Conservation (phyloP, 2,797 vertebrate species). For the Phyllotis vaccarum region DNA sequence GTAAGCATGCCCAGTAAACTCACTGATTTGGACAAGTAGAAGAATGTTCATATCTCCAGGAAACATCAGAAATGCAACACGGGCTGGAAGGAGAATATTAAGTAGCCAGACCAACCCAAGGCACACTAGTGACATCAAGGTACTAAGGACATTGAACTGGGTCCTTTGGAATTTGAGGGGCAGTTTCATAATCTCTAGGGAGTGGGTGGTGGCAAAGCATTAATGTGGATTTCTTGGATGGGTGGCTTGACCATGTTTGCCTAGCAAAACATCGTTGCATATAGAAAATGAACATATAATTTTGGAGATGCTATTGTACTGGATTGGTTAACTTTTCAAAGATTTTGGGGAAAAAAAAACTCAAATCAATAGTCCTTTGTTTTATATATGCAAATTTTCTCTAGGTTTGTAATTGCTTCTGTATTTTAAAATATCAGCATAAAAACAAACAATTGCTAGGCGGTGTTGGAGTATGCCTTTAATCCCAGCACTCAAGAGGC, state of each 20-base stretch:
- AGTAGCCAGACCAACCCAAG: background rate
- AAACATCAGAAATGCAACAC: background rate
- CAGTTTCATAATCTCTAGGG: background rate
- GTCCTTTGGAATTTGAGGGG: background rate
- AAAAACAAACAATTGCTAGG: background rate
- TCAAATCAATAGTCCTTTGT: background rate
- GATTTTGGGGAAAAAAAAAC: background rate
- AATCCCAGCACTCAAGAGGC: background rate
- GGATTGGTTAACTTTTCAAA: background rate
- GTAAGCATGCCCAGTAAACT: background rate
- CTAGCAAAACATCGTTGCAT: background rate
- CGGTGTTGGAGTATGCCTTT: background rate
- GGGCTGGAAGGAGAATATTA: background rate
- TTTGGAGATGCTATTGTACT: background rate
- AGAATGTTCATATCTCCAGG: background rate
- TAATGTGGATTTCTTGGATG: rapidly evolving
- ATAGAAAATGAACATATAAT: background rate
- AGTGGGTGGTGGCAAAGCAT: rapidly evolving
- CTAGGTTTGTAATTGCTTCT: background rate
- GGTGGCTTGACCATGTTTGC: background rate
- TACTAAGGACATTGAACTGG: background rate
- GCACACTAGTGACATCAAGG: background rate
- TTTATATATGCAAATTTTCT: background rate
- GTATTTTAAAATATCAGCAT: background rate
- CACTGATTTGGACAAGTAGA: background rate